Base-by-base conservation (phyloP, 2,113 vertebrate species). In the Sinocyclocheilus rhinocerous region DNA sequence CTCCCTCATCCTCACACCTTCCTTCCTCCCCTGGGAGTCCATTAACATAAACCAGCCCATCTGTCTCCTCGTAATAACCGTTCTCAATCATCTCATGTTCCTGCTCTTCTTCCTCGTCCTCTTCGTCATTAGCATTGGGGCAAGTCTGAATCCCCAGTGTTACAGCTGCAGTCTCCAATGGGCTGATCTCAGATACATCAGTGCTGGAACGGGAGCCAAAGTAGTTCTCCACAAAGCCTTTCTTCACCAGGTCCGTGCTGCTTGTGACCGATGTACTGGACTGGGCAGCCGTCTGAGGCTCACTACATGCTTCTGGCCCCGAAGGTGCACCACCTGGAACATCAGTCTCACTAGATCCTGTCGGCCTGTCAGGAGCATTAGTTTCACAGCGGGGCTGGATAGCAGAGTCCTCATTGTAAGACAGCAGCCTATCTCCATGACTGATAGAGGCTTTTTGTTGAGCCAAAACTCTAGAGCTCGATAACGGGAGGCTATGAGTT, bases 71-170 rank as follows among this genome's bases (percentile, higher is more conserved):
- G 2, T 98, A 98, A 93, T 97, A 99, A 70, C 97, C 98, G 1
- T 99, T 99, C 93, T 99, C 96, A 65, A 99, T 96, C 97, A 98
- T 98, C 86, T 97, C 96, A 39, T 96, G 95, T 88, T 98, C 96
- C 0, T 94, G 87, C 29, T 98, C 96, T 3, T 97, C 95, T 16
- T 96, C 96, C 0, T 96, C 95, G 1, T 95, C 94, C 22, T 92
- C 89, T 4, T 84, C 86, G 0, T 94, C 94, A 45, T 92, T 89
- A 48, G 91, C 86, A 45, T 83, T 48, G 15, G 90, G 63, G 45
- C 70, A 92, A 0, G 76, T 90, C 88, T 94, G 94, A 85, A 94
- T 90, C 81, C 91, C 91, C 83, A 87, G 89, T 3, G 93, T 95
- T 89, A 93, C 92, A 18, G 92, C 94, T 36, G 94, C 92, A 13